These are phyloP conservation scores for Cyanoderma ruficeps DNA, from an alignment of 2,113 vertebrate species.

Conservation along the genomic window DNA sequence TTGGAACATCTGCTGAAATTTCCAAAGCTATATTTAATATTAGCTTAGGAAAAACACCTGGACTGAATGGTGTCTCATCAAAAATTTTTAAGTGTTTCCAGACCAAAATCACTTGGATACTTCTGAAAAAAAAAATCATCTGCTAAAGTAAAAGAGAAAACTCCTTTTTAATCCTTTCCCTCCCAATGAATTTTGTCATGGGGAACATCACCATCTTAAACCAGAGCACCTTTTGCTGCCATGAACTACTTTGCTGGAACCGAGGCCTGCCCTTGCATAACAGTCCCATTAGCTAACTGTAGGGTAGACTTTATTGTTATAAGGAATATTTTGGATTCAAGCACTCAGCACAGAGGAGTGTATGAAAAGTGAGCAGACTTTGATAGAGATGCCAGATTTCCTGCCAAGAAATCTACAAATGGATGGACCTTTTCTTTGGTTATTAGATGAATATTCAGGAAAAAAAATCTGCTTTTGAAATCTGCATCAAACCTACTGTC, in stretches of 20 bases:
- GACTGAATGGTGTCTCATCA: conserved; percentile 19
- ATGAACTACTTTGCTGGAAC: background rate
- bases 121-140: background rate
- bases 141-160: background rate
- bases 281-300: background rate
- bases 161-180: background rate
- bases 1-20: conserved; percentile 36
- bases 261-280: background rate
- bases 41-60: conserved; percentile 55
- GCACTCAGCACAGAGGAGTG: background rate
- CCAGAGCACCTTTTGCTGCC: background rate
- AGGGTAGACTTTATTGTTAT: background rate
- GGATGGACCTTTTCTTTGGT: background rate
- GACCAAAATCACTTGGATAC: background rate
- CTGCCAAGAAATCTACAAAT: background rate
- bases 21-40: conserved; percentile 44
- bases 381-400: background rate
- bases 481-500: background rate
- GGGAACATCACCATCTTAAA: background rate
- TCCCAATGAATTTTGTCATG: background rate
- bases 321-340: background rate
- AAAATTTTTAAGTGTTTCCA: conserved; percentile 21
- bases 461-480: background rate
- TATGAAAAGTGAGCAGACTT: background rate
- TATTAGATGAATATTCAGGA: background rate